Base-by-base conservation (phyloP, 1,140 invertebrate genomes). In the Hormaphis cornu region DNA sequence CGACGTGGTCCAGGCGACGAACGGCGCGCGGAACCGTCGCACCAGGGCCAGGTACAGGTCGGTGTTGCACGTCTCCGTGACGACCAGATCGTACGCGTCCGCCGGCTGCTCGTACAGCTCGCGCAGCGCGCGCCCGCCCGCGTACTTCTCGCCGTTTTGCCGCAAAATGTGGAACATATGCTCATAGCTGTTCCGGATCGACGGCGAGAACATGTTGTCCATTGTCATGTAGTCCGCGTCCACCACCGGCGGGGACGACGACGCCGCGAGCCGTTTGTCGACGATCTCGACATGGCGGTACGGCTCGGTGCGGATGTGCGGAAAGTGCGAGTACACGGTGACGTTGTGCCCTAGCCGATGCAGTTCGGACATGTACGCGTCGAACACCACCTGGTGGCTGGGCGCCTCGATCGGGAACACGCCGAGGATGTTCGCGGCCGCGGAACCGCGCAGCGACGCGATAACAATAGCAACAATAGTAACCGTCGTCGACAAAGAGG, bases 1-100 rank as follows among this genome's bases (percentile, higher is more conserved):
- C 42, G 81, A 81, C 1, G 84, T 82, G 70, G 79, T 80, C 8
- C 83, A 72, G 0, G 80, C 78, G 3, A 89, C 82, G 5, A 84
- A 80, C 0, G 87, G 87, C 3, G 70, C 72, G 58, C 71, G 69
- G 46, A 74, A 73, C 22, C 70, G 73, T 71, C 79, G 73, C 0
- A 76, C 75, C 26, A 80, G 74, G 0, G 72, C 72, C 3, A 74
- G 33, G 22, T 72, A 72, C 7, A 70, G 42, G 24, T 75, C 74
- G 0, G 66, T 71, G 28, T 70, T 71, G 54, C 76, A 77, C 10
- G 74, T 70, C 71, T 76, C 75, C 7, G 72, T 72, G 6, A 78
- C 66, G 14, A 79, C 71, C 10, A 78, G 50, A 72, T 79, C 76
- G 63, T 74, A 78, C 12, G 69, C 61, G 33, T 74, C 58, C 28